Conservation (phyloP, 1,140 invertebrate genomes). For the Drosophila elegans region DNA sequence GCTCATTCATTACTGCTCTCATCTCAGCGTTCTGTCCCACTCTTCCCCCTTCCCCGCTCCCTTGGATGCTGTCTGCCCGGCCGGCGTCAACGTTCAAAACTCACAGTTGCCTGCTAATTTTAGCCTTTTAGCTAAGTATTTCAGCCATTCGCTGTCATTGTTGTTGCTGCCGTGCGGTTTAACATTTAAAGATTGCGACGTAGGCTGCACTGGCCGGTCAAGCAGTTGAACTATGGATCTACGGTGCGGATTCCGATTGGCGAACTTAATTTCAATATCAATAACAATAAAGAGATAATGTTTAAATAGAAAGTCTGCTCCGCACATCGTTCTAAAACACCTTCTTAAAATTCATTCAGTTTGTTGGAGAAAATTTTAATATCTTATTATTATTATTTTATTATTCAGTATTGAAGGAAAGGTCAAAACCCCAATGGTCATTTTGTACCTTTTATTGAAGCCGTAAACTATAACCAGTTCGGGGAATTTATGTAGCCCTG, state of each 20-base stretch:
- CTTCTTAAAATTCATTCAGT: too few species aligned
- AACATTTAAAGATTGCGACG: constrained; percentile 55
- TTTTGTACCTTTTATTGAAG: too few species aligned
- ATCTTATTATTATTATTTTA: too few species aligned
- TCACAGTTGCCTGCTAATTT: constrained; percentile 71
- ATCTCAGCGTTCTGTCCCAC: constrained; percentile 1
- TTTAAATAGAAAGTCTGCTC: too few species aligned
- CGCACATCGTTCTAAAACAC: too few species aligned
- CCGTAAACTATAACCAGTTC: too few species aligned
- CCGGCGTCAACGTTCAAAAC: constrained; percentile 52
- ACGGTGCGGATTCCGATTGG: neutral
- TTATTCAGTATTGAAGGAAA: too few species aligned
- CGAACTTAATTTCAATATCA: neutral
- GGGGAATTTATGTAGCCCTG: too few species aligned
- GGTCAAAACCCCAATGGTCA: too few species aligned
- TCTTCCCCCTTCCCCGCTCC: constrained; percentile 1
- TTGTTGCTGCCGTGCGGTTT: constrained; percentile 38
- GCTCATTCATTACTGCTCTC: constrained; percentile 27
- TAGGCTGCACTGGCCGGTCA: constrained; percentile 34
- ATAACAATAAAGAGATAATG: too few species aligned
- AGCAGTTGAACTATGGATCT: constrained; percentile 11
- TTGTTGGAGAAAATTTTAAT: too few species aligned
- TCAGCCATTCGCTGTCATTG: constrained; percentile 48
- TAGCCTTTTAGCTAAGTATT: constrained; percentile 77
- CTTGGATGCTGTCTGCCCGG: constrained; percentile 58